Percentiles rank a stretch among this genome's conserved stretches.
These are phyloP conservation scores for Micoletzkya japonica DNA, from an alignment of 2,888 invertebrate species.

Conservation along the genomic window DNA sequence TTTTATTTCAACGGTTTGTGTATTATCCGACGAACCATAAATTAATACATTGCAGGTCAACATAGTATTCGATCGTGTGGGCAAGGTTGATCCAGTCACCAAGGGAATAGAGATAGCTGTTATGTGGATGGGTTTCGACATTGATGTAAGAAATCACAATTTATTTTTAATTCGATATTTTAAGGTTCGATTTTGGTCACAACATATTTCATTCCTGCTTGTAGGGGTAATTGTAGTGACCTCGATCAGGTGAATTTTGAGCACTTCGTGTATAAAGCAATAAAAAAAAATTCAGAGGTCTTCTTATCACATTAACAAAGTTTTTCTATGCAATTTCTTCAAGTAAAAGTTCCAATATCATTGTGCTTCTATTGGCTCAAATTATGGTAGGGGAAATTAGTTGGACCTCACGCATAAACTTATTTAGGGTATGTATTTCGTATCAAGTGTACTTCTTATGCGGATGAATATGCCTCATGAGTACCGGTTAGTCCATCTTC, in stretches of 20 bases:
- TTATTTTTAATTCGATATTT: too few relatives aligned
- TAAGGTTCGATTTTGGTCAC: slow-evolving; percentile 93
- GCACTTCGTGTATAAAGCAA: background rate
- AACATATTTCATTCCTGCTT: slow-evolving; percentile 93
- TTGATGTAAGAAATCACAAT: slow-evolving; percentile 72
- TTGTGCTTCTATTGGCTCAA: slow-evolving; percentile 92
- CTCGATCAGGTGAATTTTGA: slow-evolving; percentile 78
- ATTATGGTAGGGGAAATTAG: slow-evolving; percentile 77
- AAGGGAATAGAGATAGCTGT: slow-evolving; percentile 93
- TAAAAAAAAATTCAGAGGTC: slow-evolving; percentile 65
- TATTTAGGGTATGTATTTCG: slow-evolving; percentile 92
- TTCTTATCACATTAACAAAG: slow-evolving; percentile 94
- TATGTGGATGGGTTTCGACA: slow-evolving; percentile 90
- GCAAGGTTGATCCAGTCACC: slow-evolving; percentile 94
- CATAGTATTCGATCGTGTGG: slow-evolving; percentile 97
- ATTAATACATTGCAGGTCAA: slow-evolving; percentile 72
- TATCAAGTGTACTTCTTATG: slow-evolving; percentile 93
- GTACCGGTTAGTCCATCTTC: slow-evolving; percentile 71
- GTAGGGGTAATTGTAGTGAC: slow-evolving; percentile 97
- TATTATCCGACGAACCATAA: background rate
- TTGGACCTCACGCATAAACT: background rate
- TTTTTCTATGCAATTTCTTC: slow-evolving; percentile 99
- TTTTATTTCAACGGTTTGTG: slow-evolving; percentile 73
- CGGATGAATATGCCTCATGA: slow-evolving; percentile 99
- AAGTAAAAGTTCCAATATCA: slow-evolving; percentile 95